Conservation (phyloP, 2,797 vertebrate species). For the Typhlichthys eigenmanni region DNA sequence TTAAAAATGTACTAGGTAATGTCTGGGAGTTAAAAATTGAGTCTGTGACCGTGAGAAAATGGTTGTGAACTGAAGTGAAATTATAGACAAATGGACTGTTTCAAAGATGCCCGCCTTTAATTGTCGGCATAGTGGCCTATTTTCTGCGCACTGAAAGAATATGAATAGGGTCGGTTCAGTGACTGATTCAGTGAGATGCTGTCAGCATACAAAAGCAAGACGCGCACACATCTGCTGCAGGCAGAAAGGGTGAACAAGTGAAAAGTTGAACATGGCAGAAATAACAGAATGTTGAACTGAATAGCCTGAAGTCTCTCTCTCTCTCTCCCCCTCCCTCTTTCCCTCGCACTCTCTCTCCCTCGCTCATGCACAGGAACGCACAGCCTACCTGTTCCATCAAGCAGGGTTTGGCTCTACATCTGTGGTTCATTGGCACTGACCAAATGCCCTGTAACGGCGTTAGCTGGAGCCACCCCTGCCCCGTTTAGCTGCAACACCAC, state of each 20-base stretch:
- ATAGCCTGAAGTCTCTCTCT: conserved; percentile 6
- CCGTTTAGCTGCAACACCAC: conserved; percentile 24
- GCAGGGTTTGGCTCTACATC: not conserved
- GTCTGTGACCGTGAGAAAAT: not conserved
- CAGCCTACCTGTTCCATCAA: not conserved
- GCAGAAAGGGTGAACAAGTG: conserved; percentile 14
- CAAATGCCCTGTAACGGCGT: conserved; percentile 26
- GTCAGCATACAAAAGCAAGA: conserved; percentile 21
- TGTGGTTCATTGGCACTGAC: conserved; percentile 7
- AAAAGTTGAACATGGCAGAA: not conserved
- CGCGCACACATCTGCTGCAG: conserved; percentile 12
- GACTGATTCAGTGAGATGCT: conserved; percentile 33
- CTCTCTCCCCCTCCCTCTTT: not conserved
- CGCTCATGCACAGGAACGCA: not conserved
- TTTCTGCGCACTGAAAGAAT: conserved; percentile 9
- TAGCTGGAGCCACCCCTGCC: conserved; percentile 16
- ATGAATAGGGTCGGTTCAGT: conserved; percentile 29
- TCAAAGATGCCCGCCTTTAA: conserved; percentile 26
- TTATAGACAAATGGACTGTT: conserved; percentile 13
- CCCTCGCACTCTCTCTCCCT: not conserved
- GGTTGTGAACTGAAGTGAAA: not conserved
- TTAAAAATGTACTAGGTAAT: no score
- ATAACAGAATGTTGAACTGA: not conserved
- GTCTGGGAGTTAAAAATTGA: not conserved
- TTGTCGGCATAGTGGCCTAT: conserved; percentile 9